A percentile compares a stretch with the other conserved stretches of the same genome.
Evolutionary conservation across 2,888 invertebrate species (phyloP).

Genomic region (Chymomyza amoena): DNA sequence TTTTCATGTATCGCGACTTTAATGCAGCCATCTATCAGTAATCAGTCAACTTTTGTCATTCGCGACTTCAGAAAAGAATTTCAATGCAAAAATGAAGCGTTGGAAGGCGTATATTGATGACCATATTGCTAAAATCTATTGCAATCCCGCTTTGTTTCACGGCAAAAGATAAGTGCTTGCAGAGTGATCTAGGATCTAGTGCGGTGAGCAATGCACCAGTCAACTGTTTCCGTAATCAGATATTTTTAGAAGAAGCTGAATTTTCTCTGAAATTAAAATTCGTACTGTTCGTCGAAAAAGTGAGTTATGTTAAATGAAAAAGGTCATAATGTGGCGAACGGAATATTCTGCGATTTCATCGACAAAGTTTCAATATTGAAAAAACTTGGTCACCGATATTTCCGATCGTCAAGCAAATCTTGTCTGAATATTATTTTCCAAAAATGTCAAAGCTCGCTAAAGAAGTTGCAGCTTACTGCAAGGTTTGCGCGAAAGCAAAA

Average conservation of each 20-base stretch:
- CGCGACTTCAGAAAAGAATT: not conserved
- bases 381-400: not conserved
- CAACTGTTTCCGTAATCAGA: too few relatives aligned
- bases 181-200: not conserved
- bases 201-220: not conserved
- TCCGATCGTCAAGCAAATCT: not conserved
- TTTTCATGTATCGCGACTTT: too few relatives aligned
- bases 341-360: too few relatives aligned
- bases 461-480: not conserved
- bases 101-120: not conserved
- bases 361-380: too few relatives aligned
- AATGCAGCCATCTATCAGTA: too few relatives aligned
- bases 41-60: not conserved
- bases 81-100: not conserved
- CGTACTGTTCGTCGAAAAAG: not conserved
- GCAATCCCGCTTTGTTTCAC: not conserved
- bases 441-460: not conserved
- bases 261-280: too few relatives aligned
- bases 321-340: not conserved
- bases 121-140: not conserved
- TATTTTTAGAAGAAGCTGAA: too few relatives aligned
- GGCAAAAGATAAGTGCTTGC: not conserved
- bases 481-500: not conserved
- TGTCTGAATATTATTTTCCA: constrained; percentile 5
- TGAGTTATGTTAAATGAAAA: not conserved